phyloP scores from a whole-genome alignment of 2,888 invertebrate species.

The Volucella zonaria region DNA sequence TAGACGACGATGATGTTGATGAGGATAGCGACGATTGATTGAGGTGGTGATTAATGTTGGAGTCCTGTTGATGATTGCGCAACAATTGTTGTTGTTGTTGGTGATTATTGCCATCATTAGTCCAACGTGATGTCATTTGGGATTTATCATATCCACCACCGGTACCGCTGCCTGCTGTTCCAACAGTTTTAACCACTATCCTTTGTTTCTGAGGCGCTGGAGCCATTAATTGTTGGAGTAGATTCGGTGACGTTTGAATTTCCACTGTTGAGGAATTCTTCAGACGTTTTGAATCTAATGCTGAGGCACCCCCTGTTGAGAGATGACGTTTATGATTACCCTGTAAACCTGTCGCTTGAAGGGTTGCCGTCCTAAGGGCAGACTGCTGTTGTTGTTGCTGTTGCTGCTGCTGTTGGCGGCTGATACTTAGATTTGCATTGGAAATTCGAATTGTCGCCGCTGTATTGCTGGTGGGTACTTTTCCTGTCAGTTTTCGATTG shows the following conservation, averaged over 20 bases:
- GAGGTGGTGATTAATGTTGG: slow-evolving; percentile 77
- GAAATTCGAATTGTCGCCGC: slow-evolving; percentile 79
- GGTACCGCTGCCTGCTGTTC: too few species aligned
- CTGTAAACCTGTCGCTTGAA: slow-evolving; percentile 74
- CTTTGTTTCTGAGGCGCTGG: slow-evolving; percentile 80
- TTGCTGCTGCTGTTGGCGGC: slow-evolving; percentile 55
- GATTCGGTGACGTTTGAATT: slow-evolving; percentile 82
- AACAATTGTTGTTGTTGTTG: slow-evolving; percentile 69
- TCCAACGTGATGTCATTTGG: slow-evolving; percentile 60
- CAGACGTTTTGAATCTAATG: slow-evolving; percentile 79
- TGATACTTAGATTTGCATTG: slow-evolving; percentile 67
- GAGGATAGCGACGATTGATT: slow-evolving; percentile 68
- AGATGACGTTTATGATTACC: slow-evolving; percentile 79
- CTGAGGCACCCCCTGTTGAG: slow-evolving; percentile 71
- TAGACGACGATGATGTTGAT: slow-evolving; percentile 76
- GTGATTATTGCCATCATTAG: slow-evolving; percentile 56
- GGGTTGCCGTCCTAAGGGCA: slow-evolving; percentile 73
- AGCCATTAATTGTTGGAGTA: slow-evolving; percentile 86
- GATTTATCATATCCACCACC: slow-evolving; percentile 75
- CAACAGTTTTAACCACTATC: slow-evolving; percentile 78
- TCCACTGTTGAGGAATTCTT: slow-evolving; percentile 79
- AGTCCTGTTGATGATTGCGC: slow-evolving; percentile 77
- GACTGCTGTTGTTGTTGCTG: too few species aligned
- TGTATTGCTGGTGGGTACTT: slow-evolving; percentile 63
- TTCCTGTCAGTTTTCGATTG: slow-evolving; percentile 60